phyloP scores from a whole-genome alignment of 2,113 vertebrate genomes.

The Heliornis fulica region DNA sequence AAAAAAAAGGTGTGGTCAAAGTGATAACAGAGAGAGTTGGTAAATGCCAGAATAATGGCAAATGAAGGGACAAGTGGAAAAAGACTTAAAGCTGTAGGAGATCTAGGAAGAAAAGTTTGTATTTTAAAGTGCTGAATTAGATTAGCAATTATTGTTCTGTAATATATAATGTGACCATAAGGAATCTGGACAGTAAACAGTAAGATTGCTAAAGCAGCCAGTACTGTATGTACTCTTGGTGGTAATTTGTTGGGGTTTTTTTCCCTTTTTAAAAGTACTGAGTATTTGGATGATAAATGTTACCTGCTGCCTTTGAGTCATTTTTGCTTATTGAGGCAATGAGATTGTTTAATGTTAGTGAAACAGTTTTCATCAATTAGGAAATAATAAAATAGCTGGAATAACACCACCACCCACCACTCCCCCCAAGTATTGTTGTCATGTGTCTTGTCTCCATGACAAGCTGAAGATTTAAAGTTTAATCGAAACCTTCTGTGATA shows the following conservation, averaged over 20 bases:
- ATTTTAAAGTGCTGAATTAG: background rate
- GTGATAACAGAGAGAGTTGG: background rate
- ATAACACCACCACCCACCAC: background rate
- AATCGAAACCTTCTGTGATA: background rate
- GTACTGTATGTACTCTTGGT: background rate
- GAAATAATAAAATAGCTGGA: background rate
- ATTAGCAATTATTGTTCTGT: background rate
- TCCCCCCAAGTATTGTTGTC: background rate
- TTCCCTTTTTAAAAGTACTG: background rate
- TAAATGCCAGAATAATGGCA: background rate
- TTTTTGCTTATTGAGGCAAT: background rate
- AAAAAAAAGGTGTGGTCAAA: background rate
- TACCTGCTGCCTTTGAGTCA: background rate
- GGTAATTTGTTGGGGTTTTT: background rate
- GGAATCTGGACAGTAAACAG: background rate
- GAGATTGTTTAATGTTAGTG: background rate
- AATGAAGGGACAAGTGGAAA: background rate
- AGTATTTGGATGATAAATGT: background rate
- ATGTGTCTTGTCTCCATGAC: background rate
- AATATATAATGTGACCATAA: background rate
- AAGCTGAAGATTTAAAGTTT: background rate
- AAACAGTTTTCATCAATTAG: background rate
- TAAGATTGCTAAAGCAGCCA: background rate
- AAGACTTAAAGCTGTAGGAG: background rate
- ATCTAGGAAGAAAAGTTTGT: background rate